Base-by-base conservation (phyloP, 2,797 vertebrate species). In the Ibycter americanus region DNA sequence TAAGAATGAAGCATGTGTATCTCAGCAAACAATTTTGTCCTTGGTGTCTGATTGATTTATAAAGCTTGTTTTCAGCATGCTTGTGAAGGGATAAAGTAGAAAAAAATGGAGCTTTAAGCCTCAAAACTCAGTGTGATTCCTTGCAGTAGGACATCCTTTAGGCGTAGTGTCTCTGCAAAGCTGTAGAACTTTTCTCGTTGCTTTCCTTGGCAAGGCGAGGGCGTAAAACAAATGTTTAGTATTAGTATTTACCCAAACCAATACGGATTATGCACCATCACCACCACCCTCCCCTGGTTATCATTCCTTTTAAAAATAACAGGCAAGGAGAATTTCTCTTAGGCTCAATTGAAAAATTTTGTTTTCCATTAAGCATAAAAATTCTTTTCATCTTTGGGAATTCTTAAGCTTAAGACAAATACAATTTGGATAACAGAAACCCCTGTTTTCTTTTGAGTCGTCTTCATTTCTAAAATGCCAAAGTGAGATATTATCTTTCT, bases 31-130 rank as follows among this genome's bases (percentile, higher is more conserved):
- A 71, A 0, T 11, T 38, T 40, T 87, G 78, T 89, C 95, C 83
- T 92, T 93, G 90, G 86, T 55, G 68, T 77, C 81, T 77, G 52
- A 71, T n/a, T 89, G 83, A 93, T 96, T 94, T 87, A 80, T 70
- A 85, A 85, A 89, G 32, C 34, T 87, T 71, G 52, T 83, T 85
- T 87, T 63, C 70, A 67, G 34, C n/a, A 31, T 66, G 58, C 59
- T 94, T 73, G 74, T 46, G 67, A 80, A 85, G 40, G 71, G 55
- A 87, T 61, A 63, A 92, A 63, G 40, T 8, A 59, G 62, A 14
- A 36, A 40, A 79, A 47, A 77, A 20, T 4, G 18, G 56, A 72
- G 14, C 51, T 34, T 84, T 11, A 0, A 56, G 51, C 31, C 40
- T 89, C 49, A n/a, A 25, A 93, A 46, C 52, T 66, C 55, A 17